Percentiles rank a stretch among this genome's conserved stretches.
Conservation (phyloP, 2,888 invertebrate species). For the Melanophora roralis region DNA sequence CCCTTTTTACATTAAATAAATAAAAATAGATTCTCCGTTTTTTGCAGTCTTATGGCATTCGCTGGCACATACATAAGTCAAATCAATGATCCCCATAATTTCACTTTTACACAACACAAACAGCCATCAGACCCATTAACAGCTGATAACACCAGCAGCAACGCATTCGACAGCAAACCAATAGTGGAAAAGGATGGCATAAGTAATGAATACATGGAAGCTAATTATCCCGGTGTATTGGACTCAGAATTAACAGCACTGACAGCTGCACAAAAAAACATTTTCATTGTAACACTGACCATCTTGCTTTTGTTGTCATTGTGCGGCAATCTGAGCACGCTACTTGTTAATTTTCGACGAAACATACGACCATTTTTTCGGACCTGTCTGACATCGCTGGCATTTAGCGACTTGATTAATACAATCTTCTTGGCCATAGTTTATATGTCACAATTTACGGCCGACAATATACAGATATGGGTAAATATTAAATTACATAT, state of each 20-base stretch:
- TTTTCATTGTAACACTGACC: constrained; percentile 64
- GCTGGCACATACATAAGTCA: constrained; percentile 29
- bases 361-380: constrained; percentile 79
- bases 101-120: background rate
- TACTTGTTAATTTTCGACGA: constrained; percentile 72
- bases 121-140: background rate
- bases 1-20: too few relatives aligned
- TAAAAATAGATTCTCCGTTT: too few relatives aligned
- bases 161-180: background rate
- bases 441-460: constrained; percentile 70
- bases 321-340: constrained; percentile 68
- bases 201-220: constrained; percentile 32
- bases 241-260: constrained; percentile 65
- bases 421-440: constrained; percentile 67
- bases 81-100: background rate
- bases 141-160: background rate
- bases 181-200: background rate
- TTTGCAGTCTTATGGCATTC: constrained; percentile 45
- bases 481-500: constrained; percentile 63
- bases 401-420: constrained; percentile 78
- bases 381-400: constrained; percentile 78
- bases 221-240: constrained; percentile 63
- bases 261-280: constrained; percentile 49
- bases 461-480: constrained; percentile 71
- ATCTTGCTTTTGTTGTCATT: constrained; percentile 66